Evolutionary conservation across 2,113 vertebrate species (phyloP).

Genomic region (Rhinolophus ferrumequinum): DNA sequence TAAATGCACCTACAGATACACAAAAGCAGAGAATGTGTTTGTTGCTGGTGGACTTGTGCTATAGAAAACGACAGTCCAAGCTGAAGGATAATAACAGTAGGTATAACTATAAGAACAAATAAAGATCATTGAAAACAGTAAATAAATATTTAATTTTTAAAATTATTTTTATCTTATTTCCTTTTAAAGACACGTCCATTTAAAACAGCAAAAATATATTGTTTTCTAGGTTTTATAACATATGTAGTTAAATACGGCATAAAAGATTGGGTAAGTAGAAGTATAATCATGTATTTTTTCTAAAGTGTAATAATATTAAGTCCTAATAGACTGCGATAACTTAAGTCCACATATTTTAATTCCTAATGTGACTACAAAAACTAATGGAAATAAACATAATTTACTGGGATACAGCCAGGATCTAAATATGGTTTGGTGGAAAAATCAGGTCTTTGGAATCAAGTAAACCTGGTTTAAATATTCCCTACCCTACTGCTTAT

Average conservation of each 20-base stretch:
- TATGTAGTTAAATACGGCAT: not conserved
- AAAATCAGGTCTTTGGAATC: not conserved
- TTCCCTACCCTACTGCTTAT: not conserved
- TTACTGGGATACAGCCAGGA: not conserved
- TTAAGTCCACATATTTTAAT: not conserved
- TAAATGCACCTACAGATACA: not conserved
- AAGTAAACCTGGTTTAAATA: not conserved
- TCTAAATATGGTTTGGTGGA: not conserved
- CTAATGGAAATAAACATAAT: not conserved
- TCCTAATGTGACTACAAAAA: not conserved
- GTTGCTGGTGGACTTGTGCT: not conserved
- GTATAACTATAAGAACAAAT: not conserved
- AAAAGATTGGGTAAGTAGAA: not conserved
- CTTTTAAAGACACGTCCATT: not conserved
- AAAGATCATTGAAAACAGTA: not conserved
- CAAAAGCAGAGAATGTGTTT: not conserved
- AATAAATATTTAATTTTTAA: not conserved
- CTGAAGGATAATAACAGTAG: not conserved
- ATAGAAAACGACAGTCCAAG: not conserved
- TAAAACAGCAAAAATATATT: not conserved
- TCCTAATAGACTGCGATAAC: not conserved
- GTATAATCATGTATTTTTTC: not conserved
- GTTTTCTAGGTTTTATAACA: not conserved
- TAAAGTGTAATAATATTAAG: not conserved
- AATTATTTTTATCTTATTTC: not conserved